Evolutionary conservation across 1,140 invertebrate genomes (phyloP).

Genomic region (Brachionus plicatilis): DNA sequence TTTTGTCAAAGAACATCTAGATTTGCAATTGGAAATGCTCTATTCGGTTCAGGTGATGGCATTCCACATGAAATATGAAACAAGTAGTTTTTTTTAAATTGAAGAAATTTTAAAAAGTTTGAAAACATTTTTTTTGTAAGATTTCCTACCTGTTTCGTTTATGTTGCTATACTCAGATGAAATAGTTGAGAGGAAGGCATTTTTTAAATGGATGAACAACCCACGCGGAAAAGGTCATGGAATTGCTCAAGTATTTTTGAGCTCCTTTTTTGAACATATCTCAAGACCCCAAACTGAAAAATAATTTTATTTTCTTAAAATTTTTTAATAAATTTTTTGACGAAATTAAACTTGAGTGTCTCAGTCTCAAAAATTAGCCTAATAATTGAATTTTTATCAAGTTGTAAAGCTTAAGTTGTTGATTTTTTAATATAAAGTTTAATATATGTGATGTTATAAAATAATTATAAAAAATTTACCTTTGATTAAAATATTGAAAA

Average conservation of each 20-base stretch:
- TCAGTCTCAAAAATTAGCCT: too few relatives aligned
- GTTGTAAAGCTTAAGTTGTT: too few relatives aligned
- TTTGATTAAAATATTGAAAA: too few relatives aligned
- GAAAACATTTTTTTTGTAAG: background rate
- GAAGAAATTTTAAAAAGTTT: background rate
- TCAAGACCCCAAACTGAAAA: background rate
- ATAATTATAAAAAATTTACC: too few relatives aligned
- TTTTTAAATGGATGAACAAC: constrained; percentile 8
- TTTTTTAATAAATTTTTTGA: background rate
- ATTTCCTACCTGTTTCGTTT: background rate
- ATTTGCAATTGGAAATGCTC: background rate
- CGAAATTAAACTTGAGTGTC: too few relatives aligned
- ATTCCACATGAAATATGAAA: background rate
- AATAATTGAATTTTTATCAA: too few relatives aligned
- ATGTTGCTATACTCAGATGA: background rate
- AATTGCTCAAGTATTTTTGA: background rate
- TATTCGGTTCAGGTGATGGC: background rate
- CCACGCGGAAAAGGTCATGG: background rate
- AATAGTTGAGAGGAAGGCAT: background rate
- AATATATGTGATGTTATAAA: too few relatives aligned
- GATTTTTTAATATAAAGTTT: too few relatives aligned
- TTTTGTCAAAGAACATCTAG: background rate
- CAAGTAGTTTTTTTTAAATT: background rate
- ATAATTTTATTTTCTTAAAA: background rate
- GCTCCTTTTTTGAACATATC: background rate